Evolutionary conservation across 2,113 vertebrate genomes (phyloP).

Genomic region (Uria aalge): DNA sequence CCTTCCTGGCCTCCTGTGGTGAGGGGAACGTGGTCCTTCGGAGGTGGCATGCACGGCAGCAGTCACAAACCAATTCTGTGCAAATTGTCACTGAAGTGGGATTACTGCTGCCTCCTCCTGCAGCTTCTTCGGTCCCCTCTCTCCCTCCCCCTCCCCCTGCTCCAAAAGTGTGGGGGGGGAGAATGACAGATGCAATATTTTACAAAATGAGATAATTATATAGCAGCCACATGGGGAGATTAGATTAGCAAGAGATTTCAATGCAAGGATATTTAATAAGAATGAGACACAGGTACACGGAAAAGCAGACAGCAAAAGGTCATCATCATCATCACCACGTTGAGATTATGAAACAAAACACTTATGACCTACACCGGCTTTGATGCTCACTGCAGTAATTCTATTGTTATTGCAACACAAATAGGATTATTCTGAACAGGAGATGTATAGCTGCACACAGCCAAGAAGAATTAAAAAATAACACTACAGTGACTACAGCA

Average conservation of each 20-base stretch:
- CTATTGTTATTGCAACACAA: conserved; percentile 64
- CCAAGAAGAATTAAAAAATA: conserved; percentile 20
- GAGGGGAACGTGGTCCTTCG: not conserved
- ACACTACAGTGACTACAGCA: not conserved
- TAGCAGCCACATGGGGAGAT: conserved; percentile 69
- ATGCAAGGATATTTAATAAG: conserved; percentile 68
- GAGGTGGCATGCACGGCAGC: not conserved
- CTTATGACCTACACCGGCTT: conserved; percentile 51
- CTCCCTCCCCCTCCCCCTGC: not conserved
- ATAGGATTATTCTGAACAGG: conserved; percentile 56
- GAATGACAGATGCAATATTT: conserved; percentile 73
- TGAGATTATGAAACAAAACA: conserved; percentile 41
- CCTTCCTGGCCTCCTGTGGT: not conserved
- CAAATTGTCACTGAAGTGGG: conserved; percentile 29
- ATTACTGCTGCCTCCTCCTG: conserved; percentile 36
- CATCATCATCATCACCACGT: conserved; percentile 43
- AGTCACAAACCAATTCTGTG: not conserved
- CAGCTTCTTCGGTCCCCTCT: not conserved
- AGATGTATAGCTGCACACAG: not conserved
- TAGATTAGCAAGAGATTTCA: conserved; percentile 72
- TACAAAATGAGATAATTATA: conserved; percentile 77
- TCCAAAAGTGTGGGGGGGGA: not conserved
- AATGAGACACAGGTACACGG: conserved; percentile 44
- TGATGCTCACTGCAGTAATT: conserved; percentile 53
- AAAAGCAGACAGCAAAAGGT: conserved; percentile 50